Evolutionary conservation across 2,888 invertebrate genomes (phyloP).

Genomic region (Plebejus melissa): DNA sequence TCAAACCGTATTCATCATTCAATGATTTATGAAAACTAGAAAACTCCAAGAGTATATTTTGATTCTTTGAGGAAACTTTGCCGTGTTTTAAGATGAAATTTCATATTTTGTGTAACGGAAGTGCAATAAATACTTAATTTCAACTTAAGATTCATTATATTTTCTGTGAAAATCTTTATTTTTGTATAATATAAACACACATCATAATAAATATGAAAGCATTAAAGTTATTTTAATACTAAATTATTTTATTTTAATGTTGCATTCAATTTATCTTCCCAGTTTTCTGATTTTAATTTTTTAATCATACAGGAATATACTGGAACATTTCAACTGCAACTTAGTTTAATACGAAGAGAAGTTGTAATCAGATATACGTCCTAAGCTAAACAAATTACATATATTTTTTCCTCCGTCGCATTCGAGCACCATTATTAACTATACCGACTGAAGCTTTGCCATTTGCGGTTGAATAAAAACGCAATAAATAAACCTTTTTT

Average conservation of each 20-base stretch:
- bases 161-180: background rate
- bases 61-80: slow-evolving; percentile 54
- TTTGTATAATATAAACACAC: too few species aligned
- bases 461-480: slow-evolving; percentile 27
- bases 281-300: background rate
- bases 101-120: slow-evolving; percentile 40
- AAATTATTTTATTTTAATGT: background rate
- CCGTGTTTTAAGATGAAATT: slow-evolving; percentile 54
- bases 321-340: background rate
- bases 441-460: slow-evolving; percentile 23
- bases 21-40: slow-evolving; percentile 73
- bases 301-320: background rate
- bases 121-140: slow-evolving; percentile 36
- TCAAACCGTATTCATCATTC: slow-evolving; percentile 61
- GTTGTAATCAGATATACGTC: slow-evolving; percentile 56
- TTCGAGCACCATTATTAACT: slow-evolving; percentile 24
- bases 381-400: slow-evolving; percentile 6
- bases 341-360: slow-evolving; percentile 26
- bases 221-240: background rate
- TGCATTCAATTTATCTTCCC: background rate
- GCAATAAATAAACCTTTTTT: slow-evolving; percentile 25
- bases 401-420: slow-evolving; percentile 17
- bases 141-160: slow-evolving; percentile 25
- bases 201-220: too few species aligned
- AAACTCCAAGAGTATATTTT: slow-evolving; percentile 63